phyloP scores from a whole-genome alignment of 2,888 invertebrate species.

The Scaptomyza tumidula region DNA sequence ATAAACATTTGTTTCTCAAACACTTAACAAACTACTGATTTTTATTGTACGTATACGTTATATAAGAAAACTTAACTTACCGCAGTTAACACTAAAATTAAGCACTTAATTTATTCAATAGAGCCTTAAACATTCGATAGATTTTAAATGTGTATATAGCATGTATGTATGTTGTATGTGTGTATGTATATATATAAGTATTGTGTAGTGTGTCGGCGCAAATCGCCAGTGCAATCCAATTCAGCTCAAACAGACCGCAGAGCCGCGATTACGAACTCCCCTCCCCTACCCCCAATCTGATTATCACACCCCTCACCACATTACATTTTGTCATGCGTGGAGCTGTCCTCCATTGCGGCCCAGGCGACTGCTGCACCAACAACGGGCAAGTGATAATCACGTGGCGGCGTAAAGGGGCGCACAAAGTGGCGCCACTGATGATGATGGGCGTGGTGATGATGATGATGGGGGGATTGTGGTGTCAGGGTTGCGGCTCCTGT shows the following conservation, averaged over 20 bases:
- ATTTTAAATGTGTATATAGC: conserved; percentile 24
- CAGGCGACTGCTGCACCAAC: conserved; percentile 76
- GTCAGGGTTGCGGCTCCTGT: conserved; percentile 34
- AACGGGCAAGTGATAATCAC: conserved; percentile 90
- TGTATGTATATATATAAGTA: conserved; percentile 33
- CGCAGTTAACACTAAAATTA: conserved; percentile 80
- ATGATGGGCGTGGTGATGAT: conserved; percentile 54
- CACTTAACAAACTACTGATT: conserved; percentile 45
- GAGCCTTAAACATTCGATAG: conserved; percentile 51
- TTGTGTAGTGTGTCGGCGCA: conserved; percentile 37
- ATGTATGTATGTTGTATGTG: conserved; percentile 10
- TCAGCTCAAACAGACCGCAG: conserved; percentile 60
- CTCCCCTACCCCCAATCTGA: neutral
- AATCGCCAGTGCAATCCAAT: conserved; percentile 48
- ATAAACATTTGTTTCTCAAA: conserved; percentile 17
- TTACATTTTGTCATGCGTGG: conserved; percentile 66
- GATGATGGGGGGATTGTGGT: conserved; percentile 42
- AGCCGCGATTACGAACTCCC: conserved; percentile 1
- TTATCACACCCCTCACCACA: neutral
- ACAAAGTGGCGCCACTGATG: conserved; percentile 78
- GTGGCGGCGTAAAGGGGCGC: conserved; percentile 90
- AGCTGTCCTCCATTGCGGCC: conserved; percentile 85
- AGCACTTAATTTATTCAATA: conserved; percentile 49
- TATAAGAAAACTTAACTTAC: conserved; percentile 48
- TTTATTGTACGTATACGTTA: conserved; percentile 41